Base-by-base conservation (phyloP, 1,140 invertebrate genomes). In the Nasonia longicornis region DNA sequence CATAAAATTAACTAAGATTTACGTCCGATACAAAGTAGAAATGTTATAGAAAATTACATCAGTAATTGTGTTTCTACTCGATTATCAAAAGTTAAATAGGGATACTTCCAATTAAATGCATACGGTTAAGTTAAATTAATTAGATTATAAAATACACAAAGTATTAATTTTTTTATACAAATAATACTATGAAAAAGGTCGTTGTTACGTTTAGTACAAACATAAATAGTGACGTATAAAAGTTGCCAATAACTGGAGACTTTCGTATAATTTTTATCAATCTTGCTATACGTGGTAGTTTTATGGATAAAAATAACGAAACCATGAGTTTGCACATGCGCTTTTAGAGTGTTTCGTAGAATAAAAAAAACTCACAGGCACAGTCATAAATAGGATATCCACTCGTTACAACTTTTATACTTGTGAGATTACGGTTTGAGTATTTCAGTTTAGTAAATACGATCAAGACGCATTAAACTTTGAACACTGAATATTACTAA, bases 81-180 rank as follows among this genome's bases (percentile, higher is more conserved):
- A 2, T 75, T 31, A n/a, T 63, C 6, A 75, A 64, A 63, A 75
- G 35, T 52, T 16, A 16, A 52, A 20, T 58, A n/a, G 14, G 16
- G 14, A n/a, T 16, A 58, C 20, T 58, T 58, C 52, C 52, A 58
- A 58, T 58, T 20, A 58, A 58, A 58, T 58, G 52, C 20, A 58
- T 58, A 58, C 52, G 52, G 16, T 58, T 58, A 58, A 58, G 48
- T 52, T 58, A 58, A 58, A n/a, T 58, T 58, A 58, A 58, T 58
- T 58, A 58, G 52, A 58, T 58, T 58, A 26, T 26, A 26, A 58
- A 14, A 58, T 58, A 58, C 52, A 58, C 16, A 58, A 58, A 20
- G 52, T 58, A 58, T 58, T 16, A 58, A 58, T 58, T 12, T 16
- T 52, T 58, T 58, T 58, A 58, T 58, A 58, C 52, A 58, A 38